Percentiles rank a stretch among this genome's conserved stretches.
Evolutionary conservation across 2,113 vertebrate genomes (phyloP).

Genomic region (Blennius ocellaris): DNA sequence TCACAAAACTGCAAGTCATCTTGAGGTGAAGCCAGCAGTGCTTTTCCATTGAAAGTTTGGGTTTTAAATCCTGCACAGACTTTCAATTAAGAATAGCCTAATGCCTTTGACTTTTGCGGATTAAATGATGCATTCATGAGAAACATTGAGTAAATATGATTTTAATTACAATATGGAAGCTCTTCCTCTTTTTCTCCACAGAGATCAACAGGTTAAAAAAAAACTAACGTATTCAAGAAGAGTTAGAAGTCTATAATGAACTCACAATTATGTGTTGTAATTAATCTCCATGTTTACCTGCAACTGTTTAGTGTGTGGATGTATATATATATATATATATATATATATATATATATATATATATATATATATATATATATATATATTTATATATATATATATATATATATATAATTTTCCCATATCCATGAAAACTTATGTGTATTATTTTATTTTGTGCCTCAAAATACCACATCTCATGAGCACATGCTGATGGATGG

Average conservation of each 20-base stretch:
- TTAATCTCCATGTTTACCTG: no score
- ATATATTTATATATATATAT: no score
- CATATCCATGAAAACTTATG: no score
- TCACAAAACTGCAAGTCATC: slow-evolving; percentile 37
- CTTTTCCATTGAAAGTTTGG: slow-evolving; percentile 21
- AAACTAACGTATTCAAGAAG: slow-evolving; percentile 41
- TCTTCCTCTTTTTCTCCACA: slow-evolving; percentile 25
- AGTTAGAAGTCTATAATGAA: slow-evolving; percentile 31
- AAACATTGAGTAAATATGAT: slow-evolving; percentile 50
- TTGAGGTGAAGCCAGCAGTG: slow-evolving; percentile 23
- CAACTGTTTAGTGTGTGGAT: no score
- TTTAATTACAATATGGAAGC: slow-evolving; percentile 55
- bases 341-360: no score
- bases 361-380: no score
- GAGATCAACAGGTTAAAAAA: slow-evolving; percentile 24
- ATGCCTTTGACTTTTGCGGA: slow-evolving; percentile 42
- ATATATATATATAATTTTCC: no score
- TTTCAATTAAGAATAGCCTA: slow-evolving; percentile 26
- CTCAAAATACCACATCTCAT: neutral
- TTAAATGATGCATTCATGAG: slow-evolving; percentile 46
- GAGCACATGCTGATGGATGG: neutral
- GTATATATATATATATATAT: no score
- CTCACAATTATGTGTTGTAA: slow-evolving; percentile 21
- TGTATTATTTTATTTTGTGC: no score
- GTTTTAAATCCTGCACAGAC: slow-evolving; percentile 35